These are phyloP conservation scores for Punctoribates punctum DNA, from an alignment of 2,888 invertebrate genomes.

Conservation along the genomic window DNA sequence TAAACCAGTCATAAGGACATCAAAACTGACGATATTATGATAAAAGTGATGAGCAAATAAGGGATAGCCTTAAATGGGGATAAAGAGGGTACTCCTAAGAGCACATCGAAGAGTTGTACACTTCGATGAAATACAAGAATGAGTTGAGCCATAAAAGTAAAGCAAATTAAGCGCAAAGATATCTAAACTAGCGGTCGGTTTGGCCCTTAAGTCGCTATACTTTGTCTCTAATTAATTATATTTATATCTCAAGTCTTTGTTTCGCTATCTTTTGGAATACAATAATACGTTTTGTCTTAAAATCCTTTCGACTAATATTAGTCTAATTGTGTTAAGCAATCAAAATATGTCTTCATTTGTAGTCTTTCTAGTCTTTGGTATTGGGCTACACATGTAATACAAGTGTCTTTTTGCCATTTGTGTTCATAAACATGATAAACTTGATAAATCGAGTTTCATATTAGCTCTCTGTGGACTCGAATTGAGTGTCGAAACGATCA, in stretches of 20 bases:
- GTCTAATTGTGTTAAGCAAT: slow-evolving; percentile 4
- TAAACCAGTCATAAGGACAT: too few relatives aligned
- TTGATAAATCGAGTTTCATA: not conserved
- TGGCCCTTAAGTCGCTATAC: not conserved
- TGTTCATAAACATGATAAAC: too few relatives aligned
- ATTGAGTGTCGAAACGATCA: not conserved
- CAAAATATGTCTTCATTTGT: slow-evolving; percentile 12
- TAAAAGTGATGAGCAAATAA: too few relatives aligned
- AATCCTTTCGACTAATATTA: not conserved
- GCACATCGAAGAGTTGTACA: not conserved
- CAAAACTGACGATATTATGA: too few relatives aligned
- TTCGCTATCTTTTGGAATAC: not conserved
- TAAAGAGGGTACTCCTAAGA: not conserved
- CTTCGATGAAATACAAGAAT: not conserved
- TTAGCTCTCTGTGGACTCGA: not conserved
- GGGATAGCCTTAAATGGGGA: not conserved
- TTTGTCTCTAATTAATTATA: slow-evolving; percentile 19
- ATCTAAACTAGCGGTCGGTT: not conserved
- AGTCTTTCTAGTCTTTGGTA: not conserved
- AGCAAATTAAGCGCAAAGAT: slow-evolving; percentile 33
- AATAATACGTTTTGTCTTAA: not conserved
- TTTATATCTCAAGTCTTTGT: not conserved
- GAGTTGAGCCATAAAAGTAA: not conserved
- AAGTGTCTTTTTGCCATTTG: not conserved
- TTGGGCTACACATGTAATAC: not conserved